Conservation (phyloP, 2,113 vertebrate genomes). For the Chrysochloris asiatica region DNA sequence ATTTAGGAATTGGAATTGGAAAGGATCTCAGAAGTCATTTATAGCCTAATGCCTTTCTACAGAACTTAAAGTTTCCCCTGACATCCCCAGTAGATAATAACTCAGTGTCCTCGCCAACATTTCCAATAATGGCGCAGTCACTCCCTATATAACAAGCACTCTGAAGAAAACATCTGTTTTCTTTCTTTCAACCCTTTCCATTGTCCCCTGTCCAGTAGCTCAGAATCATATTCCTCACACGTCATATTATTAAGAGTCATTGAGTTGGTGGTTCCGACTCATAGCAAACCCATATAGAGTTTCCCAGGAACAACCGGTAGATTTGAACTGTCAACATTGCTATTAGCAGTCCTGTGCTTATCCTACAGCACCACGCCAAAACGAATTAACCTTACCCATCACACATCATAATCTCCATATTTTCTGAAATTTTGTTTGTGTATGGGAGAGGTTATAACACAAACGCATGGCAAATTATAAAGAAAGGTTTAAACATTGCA, state of each 20-base stretch:
- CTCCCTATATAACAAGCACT: neutral
- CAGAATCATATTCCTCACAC: neutral
- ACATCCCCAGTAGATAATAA: neutral
- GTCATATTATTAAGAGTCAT: too few relatives aligned
- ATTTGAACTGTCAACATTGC: too few relatives aligned
- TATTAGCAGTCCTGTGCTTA: too few relatives aligned
- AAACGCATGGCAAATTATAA: neutral
- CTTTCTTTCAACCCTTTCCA: neutral
- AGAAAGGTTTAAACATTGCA: neutral
- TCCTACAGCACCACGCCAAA: too few relatives aligned
- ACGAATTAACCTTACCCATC: too few relatives aligned
- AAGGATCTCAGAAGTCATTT: constrained; percentile 1
- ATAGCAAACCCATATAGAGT: too few relatives aligned
- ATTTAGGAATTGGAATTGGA: neutral
- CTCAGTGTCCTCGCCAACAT: neutral
- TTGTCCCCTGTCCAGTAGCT: neutral
- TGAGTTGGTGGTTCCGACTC: too few relatives aligned
- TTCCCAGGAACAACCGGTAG: too few relatives aligned
- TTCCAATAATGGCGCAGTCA: neutral
- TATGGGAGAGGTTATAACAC: neutral
- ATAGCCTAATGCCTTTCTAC: neutral
- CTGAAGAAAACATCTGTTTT: neutral
- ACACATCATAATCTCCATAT: too few relatives aligned
- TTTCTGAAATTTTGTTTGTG: neutral
- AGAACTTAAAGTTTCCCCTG: neutral